These are phyloP conservation scores for Champsocephalus gunnari DNA, from an alignment of 2,797 vertebrate species.

Conservation along the genomic window DNA sequence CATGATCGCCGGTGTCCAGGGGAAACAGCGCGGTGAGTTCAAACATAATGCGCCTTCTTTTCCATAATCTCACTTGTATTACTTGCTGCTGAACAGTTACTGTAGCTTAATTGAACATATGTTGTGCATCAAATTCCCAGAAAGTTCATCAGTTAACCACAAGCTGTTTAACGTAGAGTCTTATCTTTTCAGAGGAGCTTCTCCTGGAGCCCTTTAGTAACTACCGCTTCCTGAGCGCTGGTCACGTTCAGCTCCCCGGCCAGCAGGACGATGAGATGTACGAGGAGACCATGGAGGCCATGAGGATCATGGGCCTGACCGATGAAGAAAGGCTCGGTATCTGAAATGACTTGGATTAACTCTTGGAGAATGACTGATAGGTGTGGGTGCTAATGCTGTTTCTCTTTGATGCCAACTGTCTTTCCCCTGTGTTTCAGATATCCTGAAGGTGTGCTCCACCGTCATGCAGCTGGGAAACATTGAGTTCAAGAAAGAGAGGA, in stretches of 20 bases:
- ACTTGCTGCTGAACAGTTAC: background rate
- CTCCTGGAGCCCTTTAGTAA: constrained; percentile 91
- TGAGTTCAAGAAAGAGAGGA: constrained; percentile 97
- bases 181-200: constrained; percentile 87
- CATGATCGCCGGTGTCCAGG: constrained; percentile 91
- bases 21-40: constrained; percentile 82
- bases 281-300: constrained; percentile 95
- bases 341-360: background rate
- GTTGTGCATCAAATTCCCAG: background rate
- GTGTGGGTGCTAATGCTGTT: background rate
- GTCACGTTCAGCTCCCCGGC: constrained; percentile 89
- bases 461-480: constrained; percentile 97
- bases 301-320: constrained; percentile 94
- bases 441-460: constrained; percentile 93
- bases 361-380: background rate
- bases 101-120: background rate
- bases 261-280: constrained; percentile 95
- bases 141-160: background rate
- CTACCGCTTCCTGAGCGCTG: constrained; percentile 93
- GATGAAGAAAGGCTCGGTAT: constrained; percentile 92
- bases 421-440: constrained; percentile 80
- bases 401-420: background rate
- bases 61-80: background rate
- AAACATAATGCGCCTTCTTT: background rate
- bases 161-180: constrained; percentile 13